A percentile compares a stretch with the other conserved stretches of the same genome.
These are phyloP conservation scores for Hanleya hanleyi DNA, from an alignment of 2,888 invertebrate species.

Conservation along the genomic window DNA sequence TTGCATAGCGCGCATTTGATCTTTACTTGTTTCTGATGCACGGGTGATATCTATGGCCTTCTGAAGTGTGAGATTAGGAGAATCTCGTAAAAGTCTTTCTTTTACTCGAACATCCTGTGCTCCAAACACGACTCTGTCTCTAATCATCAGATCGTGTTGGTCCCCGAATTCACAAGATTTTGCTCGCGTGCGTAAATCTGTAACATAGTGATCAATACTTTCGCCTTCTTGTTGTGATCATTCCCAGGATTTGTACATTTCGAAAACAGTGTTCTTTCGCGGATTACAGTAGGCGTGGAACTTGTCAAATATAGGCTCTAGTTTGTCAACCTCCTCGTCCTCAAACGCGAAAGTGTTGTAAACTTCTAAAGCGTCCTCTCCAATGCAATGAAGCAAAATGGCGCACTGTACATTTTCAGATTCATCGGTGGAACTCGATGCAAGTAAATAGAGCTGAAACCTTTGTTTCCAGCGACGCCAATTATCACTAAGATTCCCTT, in stretches of 20 bases:
- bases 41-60: constrained; percentile 25
- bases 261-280: constrained; percentile 26
- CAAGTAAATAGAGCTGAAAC: constrained; percentile 18
- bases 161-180: constrained; percentile 26
- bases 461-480: constrained; percentile 17
- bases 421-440: constrained; percentile 4
- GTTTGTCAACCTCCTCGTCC: constrained; percentile 7
- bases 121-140: constrained; percentile 24
- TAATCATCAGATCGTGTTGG: constrained; percentile 19
- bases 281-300: constrained; percentile 29
- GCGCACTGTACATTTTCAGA: constrained; percentile 17
- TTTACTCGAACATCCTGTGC: constrained; percentile 6
- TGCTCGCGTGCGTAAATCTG: constrained; percentile 21
- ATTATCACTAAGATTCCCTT: constrained; percentile 8
- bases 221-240: constrained; percentile 16
- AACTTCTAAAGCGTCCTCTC: constrained; percentile 23
- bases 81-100: constrained; percentile 25
- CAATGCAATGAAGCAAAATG: constrained; percentile 17
- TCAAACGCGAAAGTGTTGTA: constrained; percentile 20
- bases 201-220: constrained; percentile 25
- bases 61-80: constrained; percentile 11
- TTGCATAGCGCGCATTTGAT: constrained; percentile 15
- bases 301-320: no score
- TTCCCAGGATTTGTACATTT: constrained; percentile 22
- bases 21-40: constrained; percentile 25